Percentiles rank a stretch among this genome's conserved stretches.
Conservation (phyloP, 2,113 vertebrate genomes). For the Triplophysa tibetana region DNA sequence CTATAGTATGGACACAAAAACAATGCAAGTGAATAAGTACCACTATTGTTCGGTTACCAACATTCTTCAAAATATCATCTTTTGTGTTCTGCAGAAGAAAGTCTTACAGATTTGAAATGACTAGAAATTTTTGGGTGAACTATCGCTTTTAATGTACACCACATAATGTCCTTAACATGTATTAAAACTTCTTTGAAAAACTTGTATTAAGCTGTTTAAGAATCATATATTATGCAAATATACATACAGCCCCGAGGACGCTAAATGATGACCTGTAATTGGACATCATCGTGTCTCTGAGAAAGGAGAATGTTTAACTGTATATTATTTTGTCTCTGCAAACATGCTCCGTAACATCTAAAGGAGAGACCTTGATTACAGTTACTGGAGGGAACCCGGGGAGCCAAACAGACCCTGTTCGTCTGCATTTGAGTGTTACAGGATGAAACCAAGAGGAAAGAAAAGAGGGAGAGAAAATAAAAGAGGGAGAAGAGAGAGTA, state of each 20-base stretch:
- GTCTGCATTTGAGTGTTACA: slow-evolving; percentile 30
- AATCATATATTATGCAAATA: slow-evolving; percentile 24
- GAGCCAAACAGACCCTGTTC: slow-evolving; percentile 78
- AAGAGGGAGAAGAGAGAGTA: background rate
- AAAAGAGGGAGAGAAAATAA: background rate
- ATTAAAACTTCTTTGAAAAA: too few species aligned
- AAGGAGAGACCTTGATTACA: slow-evolving; percentile 31
- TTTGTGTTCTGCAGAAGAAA: too few species aligned
- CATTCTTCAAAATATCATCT: too few species aligned
- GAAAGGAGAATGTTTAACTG: slow-evolving; percentile 3
- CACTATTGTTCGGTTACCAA: too few species aligned
- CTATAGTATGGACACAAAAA: too few species aligned
- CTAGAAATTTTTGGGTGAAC: too few species aligned
- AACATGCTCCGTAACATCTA: slow-evolving; percentile 42
- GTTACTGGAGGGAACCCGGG: slow-evolving; percentile 69
- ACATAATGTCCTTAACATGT: background rate
- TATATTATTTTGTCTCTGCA: slow-evolving; percentile 28
- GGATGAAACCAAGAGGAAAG: background rate
- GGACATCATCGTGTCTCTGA: background rate
- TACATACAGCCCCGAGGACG: background rate
- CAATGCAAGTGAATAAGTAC: too few species aligned
- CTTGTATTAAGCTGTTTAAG: too few species aligned
- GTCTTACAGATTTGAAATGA: too few species aligned
- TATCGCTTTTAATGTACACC: background rate
- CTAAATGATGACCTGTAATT: slow-evolving; percentile 8